Evolutionary conservation across 2,888 invertebrate species (phyloP).

Genomic region (Drosophila peninsularis): DNA sequence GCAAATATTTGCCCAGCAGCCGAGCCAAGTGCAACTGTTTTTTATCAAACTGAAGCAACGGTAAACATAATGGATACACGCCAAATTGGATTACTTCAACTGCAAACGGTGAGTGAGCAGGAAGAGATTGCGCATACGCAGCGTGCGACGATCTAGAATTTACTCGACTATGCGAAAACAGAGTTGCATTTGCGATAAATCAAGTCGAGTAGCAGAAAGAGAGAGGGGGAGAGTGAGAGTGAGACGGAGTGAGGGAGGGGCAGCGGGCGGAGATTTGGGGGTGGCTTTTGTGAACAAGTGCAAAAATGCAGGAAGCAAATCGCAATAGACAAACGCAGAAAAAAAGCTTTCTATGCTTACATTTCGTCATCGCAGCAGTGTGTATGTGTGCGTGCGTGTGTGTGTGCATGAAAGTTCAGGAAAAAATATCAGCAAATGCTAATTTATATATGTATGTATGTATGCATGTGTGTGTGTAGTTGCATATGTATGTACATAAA

Average conservation of each 20-base stretch:
- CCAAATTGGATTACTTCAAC: slow-evolving; percentile 69
- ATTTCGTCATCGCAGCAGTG: slow-evolving; percentile 58
- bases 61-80: slow-evolving; percentile 68
- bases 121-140: slow-evolving; percentile 59
- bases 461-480: not conserved
- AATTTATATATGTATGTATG: slow-evolving; percentile 13
- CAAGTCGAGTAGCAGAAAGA: slow-evolving; percentile 9
- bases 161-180: slow-evolving; percentile 1
- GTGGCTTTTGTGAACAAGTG: slow-evolving; percentile 19
- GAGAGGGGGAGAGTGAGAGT: not conserved
- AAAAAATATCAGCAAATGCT: slow-evolving; percentile 45
- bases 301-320: slow-evolving; percentile 68
- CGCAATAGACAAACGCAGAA: slow-evolving; percentile 32
- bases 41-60: slow-evolving; percentile 18
- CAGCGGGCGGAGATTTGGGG: not conserved
- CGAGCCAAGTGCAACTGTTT: slow-evolving; percentile 42
- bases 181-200: slow-evolving; percentile 37
- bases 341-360: slow-evolving; percentile 65
- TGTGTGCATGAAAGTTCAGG: slow-evolving; percentile 47
- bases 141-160: slow-evolving; percentile 29
- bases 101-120: slow-evolving; percentile 60
- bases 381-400: slow-evolving; percentile 6
- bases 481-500: not conserved
- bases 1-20: slow-evolving; percentile 47
- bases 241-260: not conserved